These are phyloP conservation scores for Coelinius sp. DNA, from an alignment of 2,888 invertebrate genomes.

Conservation along the genomic window DNA sequence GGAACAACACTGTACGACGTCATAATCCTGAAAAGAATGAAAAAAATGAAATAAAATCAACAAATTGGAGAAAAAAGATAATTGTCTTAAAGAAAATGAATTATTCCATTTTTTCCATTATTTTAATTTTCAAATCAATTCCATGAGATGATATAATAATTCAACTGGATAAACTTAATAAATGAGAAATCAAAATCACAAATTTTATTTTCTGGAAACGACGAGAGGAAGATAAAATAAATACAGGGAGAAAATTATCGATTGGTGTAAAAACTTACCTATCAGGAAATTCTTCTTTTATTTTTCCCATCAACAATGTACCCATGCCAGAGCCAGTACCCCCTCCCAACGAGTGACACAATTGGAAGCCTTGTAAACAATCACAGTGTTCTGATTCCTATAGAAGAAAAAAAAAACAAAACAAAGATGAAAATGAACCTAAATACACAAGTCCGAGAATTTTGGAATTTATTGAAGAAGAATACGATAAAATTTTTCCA, in stretches of 20 bases:
- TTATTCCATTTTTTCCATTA: background rate
- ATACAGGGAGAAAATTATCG: background rate
- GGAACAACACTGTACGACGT: conserved; percentile 88
- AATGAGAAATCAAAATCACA: too few relatives aligned
- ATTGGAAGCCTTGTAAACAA: conserved; percentile 74
- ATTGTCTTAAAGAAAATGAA: background rate
- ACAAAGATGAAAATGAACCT: background rate
- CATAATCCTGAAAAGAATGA: conserved; percentile 77
- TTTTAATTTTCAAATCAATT: background rate
- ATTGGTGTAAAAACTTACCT: conserved; percentile 28
- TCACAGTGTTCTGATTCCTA: conserved; percentile 64
- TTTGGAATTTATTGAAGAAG: background rate
- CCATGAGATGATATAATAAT: too few relatives aligned
- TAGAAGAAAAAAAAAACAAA: background rate
- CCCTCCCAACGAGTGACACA: conserved; percentile 74
- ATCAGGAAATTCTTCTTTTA: conserved; percentile 75
- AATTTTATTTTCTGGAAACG: too few relatives aligned
- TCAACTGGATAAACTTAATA: too few relatives aligned
- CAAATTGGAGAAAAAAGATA: background rate
- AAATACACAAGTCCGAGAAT: background rate
- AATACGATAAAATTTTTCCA: too few relatives aligned
- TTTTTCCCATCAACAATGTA: conserved; percentile 75
- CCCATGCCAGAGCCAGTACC: conserved; percentile 77
- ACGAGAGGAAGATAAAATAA: too few relatives aligned
- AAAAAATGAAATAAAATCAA: background rate